phyloP scores from a whole-genome alignment of 2,113 vertebrate genomes.

The Potamarius usumacintae region DNA sequence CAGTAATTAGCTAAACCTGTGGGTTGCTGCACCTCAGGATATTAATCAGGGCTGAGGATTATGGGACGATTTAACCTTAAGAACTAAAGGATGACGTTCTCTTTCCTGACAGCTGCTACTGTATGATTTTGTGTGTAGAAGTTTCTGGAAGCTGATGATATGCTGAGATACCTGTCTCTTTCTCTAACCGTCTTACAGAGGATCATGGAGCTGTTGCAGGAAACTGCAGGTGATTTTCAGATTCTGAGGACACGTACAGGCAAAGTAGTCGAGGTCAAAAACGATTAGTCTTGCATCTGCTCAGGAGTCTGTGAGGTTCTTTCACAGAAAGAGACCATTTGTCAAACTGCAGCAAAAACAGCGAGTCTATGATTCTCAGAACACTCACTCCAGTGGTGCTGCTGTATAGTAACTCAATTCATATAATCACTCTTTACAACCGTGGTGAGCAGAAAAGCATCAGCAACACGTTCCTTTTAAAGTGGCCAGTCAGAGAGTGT shows the following conservation, averaged over 20 bases:
- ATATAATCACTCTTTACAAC: no score
- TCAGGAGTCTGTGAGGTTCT: not conserved
- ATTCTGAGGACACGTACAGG: not conserved
- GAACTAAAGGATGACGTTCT: conserved; percentile 54
- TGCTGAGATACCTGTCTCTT: conserved; percentile 53
- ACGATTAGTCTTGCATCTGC: not conserved
- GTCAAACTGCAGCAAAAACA: no score
- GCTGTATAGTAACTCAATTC: no score
- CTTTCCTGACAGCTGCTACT: conserved; percentile 66
- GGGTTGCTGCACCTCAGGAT: conserved; percentile 53
- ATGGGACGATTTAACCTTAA: conserved; percentile 50
- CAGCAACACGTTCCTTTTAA: no score
- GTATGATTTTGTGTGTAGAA: conserved; percentile 63
- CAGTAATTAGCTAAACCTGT: conserved; percentile 77
- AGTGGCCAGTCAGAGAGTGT: no score
- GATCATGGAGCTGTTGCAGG: conserved; percentile 33
- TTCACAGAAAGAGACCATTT: not conserved
- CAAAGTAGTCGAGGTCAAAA: not conserved
- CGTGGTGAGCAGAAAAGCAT: no score
- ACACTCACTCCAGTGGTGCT: no score
- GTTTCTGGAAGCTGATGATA: conserved; percentile 67
- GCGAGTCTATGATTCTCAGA: no score
- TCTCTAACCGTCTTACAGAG: conserved; percentile 45
- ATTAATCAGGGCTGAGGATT: conserved; percentile 71
- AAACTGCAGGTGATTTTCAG: not conserved